A percentile compares a stretch with the other conserved stretches of the same genome.
These are phyloP conservation scores for Coreoperca whiteheadi DNA, from an alignment of 2,113 vertebrate genomes.

Conservation along the genomic window DNA sequence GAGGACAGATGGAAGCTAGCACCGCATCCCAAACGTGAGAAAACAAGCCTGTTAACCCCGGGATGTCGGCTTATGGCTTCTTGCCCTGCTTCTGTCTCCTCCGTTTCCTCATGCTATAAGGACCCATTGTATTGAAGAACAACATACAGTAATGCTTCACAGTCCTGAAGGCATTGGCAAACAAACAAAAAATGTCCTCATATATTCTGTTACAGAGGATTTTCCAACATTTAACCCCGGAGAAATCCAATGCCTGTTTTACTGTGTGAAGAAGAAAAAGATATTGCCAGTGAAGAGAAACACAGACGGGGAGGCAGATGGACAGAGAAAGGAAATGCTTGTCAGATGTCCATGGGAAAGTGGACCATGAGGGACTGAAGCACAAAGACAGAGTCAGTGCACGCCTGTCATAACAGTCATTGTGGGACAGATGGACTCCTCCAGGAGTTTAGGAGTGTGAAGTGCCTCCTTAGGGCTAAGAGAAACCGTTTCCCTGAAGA, in stretches of 20 bases:
- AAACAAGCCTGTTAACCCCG: constrained; percentile 17
- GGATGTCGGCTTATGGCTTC: constrained; percentile 14
- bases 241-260: constrained; percentile 40
- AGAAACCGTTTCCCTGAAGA: background rate
- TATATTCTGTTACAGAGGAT: constrained; percentile 47
- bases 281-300: background rate
- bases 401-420: too few relatives aligned
- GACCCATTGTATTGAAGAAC: constrained; percentile 11
- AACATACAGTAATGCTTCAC: background rate
- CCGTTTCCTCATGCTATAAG: background rate
- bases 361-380: constrained; percentile 60
- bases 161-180: constrained; percentile 7
- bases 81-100: constrained; percentile 3
- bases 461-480: background rate
- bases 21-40: constrained; percentile 1
- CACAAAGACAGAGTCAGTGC: too few relatives aligned
- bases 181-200: constrained; percentile 15
- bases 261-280: constrained; percentile 24
- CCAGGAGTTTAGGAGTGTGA: constrained; percentile 25
- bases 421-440: constrained; percentile 31
- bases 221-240: constrained; percentile 32
- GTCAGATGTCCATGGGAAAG: constrained; percentile 79
- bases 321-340: constrained; percentile 52
- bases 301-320: constrained; percentile 26
- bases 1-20: constrained; percentile 12